Evolutionary conservation across 92 coral and sea anemone species (phyloP).

Genomic region (Paragorgia papillata): DNA sequence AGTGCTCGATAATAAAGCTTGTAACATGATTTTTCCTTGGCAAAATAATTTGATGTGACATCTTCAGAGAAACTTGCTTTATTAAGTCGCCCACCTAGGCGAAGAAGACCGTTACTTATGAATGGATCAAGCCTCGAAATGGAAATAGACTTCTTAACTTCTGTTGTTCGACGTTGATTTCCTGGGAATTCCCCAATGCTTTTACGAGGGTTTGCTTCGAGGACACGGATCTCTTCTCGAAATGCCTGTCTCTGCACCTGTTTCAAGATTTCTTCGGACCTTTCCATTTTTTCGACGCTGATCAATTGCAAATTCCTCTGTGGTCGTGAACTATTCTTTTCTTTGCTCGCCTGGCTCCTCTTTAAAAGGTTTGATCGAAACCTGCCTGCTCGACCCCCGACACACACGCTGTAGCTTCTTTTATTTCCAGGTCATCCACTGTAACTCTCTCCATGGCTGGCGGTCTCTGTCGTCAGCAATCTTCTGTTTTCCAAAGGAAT

Average conservation of each 20-base stretch:
- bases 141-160: neutral
- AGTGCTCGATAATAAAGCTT: neutral
- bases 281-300: constrained; percentile 14
- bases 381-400: too few species aligned
- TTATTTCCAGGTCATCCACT: too few species aligned
- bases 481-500: neutral
- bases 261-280: constrained; percentile 45
- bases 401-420: too few species aligned
- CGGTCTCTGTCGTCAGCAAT: too few species aligned
- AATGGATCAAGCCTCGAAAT: neutral
- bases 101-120: neutral
- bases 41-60: neutral
- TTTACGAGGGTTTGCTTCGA: too few species aligned
- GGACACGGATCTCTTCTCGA: constrained; percentile 14
- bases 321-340: too few species aligned
- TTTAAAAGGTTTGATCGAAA: too few species aligned
- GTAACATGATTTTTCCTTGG: neutral
- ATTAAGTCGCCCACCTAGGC: neutral
- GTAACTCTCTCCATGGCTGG: too few species aligned
- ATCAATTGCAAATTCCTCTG: neutral
- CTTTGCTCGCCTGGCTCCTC: too few species aligned
- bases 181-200: too few species aligned
- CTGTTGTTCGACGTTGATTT: neutral
- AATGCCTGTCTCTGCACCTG: constrained; percentile 7
- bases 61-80: neutral